These are phyloP conservation scores for Lineus longissimus DNA, from an alignment of 1,140 invertebrate species.

Conservation along the genomic window DNA sequence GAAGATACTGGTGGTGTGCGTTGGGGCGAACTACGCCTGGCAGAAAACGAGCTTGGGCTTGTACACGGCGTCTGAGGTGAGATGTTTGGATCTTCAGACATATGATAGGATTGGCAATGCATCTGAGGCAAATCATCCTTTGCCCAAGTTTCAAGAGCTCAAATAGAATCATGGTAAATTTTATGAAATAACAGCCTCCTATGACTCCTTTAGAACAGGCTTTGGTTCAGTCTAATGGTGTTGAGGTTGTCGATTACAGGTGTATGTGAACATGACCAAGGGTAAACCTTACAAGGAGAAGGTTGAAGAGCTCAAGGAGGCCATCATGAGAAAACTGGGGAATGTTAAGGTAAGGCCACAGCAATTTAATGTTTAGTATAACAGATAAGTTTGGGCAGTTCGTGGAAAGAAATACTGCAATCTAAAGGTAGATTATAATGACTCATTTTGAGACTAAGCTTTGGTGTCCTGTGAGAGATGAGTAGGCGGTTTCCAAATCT, in stretches of 20 bases:
- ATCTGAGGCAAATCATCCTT: too few relatives aligned
- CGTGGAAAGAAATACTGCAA: neutral
- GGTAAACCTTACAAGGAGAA: slow-evolving; percentile 29
- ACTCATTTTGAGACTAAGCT: neutral
- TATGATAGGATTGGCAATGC: too few relatives aligned
- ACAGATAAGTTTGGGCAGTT: too few relatives aligned
- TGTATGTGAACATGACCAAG: slow-evolving; percentile 39
- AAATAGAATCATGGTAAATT: too few relatives aligned
- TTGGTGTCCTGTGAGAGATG: too few relatives aligned
- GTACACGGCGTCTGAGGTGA: slow-evolving; percentile 35
- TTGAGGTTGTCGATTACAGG: slow-evolving; percentile 18
- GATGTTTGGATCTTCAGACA: slow-evolving; percentile 8
- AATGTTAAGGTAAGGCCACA: slow-evolving; percentile 14
- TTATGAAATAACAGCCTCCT: too few relatives aligned
- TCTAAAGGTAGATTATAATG: neutral
- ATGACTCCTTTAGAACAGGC: too few relatives aligned
- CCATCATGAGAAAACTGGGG: slow-evolving; percentile 23
- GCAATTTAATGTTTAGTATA: slow-evolving; percentile 11
- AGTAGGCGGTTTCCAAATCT: too few relatives aligned
- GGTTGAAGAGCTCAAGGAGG: slow-evolving; percentile 28
- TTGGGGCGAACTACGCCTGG: slow-evolving; percentile 36
- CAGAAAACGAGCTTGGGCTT: slow-evolving; percentile 40
- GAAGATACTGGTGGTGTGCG: slow-evolving; percentile 30
- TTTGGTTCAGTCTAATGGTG: neutral
- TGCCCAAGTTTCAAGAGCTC: too few relatives aligned